A percentile compares a stretch with the other conserved stretches of the same genome.
These are phyloP conservation scores for Maccullochella peelii DNA, from an alignment of 2,113 vertebrate genomes.

Conservation along the genomic window DNA sequence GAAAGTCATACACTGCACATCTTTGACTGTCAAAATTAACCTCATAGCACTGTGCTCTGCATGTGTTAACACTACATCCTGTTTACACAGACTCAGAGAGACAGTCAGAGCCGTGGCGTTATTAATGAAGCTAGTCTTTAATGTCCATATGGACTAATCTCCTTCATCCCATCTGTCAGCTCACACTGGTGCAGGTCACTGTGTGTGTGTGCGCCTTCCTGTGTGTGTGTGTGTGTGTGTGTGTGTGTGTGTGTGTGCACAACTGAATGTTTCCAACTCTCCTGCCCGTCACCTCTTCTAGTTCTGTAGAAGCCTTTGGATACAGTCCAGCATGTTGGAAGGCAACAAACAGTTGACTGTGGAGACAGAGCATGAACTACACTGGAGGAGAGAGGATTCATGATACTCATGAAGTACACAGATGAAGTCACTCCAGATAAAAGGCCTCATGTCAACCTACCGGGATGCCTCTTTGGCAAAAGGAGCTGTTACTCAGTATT, in stretches of 20 bases:
- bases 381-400: not conserved
- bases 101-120: conserved; percentile 49
- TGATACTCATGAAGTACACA: conserved; percentile 1
- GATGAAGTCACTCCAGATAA: not conserved
- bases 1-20: conserved; percentile 6
- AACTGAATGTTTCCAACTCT: conserved; percentile 21
- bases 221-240: conserved; percentile 5
- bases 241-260: conserved; percentile 13
- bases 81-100: conserved; percentile 56
- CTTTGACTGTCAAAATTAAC: conserved; percentile 48
- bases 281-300: conserved; percentile 16
- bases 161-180: conserved; percentile 74
- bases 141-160: conserved; percentile 75
- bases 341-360: conserved; percentile 24
- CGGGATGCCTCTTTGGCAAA: not conserved
- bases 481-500: not conserved
- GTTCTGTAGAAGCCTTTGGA: conserved; percentile 24
- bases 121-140: conserved; percentile 69
- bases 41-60: conserved; percentile 34
- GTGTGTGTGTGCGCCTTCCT: not conserved
- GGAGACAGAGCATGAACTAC: conserved; percentile 3
- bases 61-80: conserved; percentile 57
- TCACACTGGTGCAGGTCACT: conserved; percentile 43
- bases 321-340: conserved; percentile 25
- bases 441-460: not conserved